Base-by-base conservation (phyloP, 2,113 vertebrate species). In the Malurus cyaneus region DNA sequence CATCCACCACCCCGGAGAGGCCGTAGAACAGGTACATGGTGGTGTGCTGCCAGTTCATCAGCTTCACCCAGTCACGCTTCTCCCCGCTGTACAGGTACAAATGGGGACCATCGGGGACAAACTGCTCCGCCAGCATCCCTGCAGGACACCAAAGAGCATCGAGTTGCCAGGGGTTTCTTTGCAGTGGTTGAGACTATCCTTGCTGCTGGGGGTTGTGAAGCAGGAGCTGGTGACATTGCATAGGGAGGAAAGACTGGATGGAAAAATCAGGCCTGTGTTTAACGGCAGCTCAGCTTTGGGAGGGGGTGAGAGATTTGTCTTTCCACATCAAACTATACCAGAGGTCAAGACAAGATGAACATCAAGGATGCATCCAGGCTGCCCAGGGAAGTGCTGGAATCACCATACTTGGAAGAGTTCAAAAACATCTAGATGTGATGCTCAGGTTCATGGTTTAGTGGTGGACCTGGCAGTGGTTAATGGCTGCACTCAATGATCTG, bases 21-120 rank as follows among this genome's bases (percentile, higher is more conserved):
- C 98, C 98, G 3, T 98, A 99, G 98, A 99, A 99, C 23, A 99
- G 97, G 94, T 99, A 99, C 99, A 99, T 99, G 76, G 99, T 99
- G 95, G 96, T 96, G 97, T 99, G 99, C 94, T 99, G 99, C 99
- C 99, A 99, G 96, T 99, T 99, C 99, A 99, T 99, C 71, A 99
- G 94, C 95, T 99, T 99, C 29, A 99, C 97, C 99, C 99, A 99
- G 4, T 96, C 76, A 0, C 12, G 65, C 8, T 73, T 86, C 24
- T 97, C 86, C 0, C 76, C 82, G 2, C 96, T 59, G 81, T 98
- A 98, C 31, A 99, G 98, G 79, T 97, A 97, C 56, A 98, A 88
- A 64, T 99, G 99, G 2, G 99, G 99, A 6, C 99, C 99, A 0
- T 99, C 98, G 0, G 98, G 98, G 34, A 99, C 99, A 85, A 99